phyloP scores from a whole-genome alignment of 2,113 vertebrate species.

The Indri indri region DNA sequence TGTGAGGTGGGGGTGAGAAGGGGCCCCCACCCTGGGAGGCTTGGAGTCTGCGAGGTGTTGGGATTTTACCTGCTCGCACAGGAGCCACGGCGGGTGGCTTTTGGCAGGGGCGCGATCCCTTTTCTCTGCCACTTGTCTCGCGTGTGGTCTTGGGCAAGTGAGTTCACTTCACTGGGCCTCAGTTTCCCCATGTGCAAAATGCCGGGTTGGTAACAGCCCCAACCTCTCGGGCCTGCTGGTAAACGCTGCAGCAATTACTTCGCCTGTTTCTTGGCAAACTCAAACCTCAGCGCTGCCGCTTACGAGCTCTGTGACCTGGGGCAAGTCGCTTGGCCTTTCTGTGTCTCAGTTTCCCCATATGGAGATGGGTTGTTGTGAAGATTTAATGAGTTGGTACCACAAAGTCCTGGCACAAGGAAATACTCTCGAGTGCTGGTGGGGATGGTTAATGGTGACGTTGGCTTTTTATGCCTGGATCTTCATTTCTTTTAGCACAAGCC shows the following conservation, averaged over 20 bases:
- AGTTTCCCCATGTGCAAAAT: neutral
- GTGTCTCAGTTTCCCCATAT: neutral
- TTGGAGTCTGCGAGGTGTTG: neutral
- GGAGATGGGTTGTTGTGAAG: neutral
- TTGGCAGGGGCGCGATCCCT: neutral
- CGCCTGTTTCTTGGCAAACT: neutral
- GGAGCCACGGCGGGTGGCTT: fast-evolving
- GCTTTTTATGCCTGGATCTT: neutral
- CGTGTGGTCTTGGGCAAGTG: neutral
- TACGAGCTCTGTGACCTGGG: neutral
- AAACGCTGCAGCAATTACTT: neutral
- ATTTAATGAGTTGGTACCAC: neutral
- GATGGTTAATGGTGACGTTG: fast-evolving
- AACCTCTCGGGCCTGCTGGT: neutral
- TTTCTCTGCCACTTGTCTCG: neutral
- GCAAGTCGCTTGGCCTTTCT: neutral
- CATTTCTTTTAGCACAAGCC: neutral
- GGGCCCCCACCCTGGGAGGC: neutral
- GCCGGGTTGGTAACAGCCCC: neutral
- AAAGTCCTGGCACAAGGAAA: neutral
- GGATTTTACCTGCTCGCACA: neutral
- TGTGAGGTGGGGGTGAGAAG: neutral
- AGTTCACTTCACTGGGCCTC: neutral
- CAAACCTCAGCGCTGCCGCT: neutral
- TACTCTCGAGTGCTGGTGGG: neutral